phyloP scores from a whole-genome alignment of 2,888 invertebrate genomes.

The Micoletzkya japonica region DNA sequence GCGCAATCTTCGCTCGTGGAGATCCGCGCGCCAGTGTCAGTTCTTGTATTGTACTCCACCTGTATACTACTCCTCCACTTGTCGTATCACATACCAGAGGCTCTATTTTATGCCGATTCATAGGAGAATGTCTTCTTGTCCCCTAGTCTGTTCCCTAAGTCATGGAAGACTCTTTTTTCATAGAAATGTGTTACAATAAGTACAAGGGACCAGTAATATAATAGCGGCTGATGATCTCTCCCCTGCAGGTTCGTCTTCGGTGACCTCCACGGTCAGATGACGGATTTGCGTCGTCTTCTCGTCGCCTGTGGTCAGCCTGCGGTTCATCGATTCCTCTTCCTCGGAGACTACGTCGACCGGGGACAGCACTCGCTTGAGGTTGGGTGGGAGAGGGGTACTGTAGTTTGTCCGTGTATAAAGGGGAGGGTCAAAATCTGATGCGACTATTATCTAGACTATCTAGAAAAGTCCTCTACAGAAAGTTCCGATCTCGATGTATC shows the following conservation, averaged over 20 bases:
- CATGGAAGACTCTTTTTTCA: too few species aligned
- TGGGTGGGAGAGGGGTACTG: background rate
- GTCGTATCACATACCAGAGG: too few species aligned
- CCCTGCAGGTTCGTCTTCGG: slow-evolving; percentile 20
- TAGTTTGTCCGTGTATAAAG: background rate
- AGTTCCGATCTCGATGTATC: background rate
- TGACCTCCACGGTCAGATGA: slow-evolving; percentile 22
- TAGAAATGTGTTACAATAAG: too few species aligned
- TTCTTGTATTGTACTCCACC: too few species aligned
- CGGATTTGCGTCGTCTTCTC: slow-evolving; percentile 6
- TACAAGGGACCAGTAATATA: too few species aligned
- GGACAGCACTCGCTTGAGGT: slow-evolving; percentile 22
- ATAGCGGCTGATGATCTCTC: too few species aligned
- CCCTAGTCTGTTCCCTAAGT: too few species aligned
- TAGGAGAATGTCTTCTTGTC: too few species aligned
- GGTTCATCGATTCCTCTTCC: slow-evolving; percentile 14
- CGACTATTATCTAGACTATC: background rate
- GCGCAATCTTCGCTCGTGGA: too few species aligned
- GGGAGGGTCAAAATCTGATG: background rate
- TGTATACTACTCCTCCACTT: too few species aligned
- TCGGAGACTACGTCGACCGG: slow-evolving; percentile 26
- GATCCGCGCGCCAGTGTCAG: too few species aligned
- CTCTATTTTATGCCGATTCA: too few species aligned
- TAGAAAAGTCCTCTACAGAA: background rate
- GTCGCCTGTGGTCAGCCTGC: slow-evolving; percentile 9